Percentiles rank a stretch among this genome's conserved stretches.
phyloP scores from a whole-genome alignment of 2,113 vertebrate species.

The Microtus richardsoni region DNA sequence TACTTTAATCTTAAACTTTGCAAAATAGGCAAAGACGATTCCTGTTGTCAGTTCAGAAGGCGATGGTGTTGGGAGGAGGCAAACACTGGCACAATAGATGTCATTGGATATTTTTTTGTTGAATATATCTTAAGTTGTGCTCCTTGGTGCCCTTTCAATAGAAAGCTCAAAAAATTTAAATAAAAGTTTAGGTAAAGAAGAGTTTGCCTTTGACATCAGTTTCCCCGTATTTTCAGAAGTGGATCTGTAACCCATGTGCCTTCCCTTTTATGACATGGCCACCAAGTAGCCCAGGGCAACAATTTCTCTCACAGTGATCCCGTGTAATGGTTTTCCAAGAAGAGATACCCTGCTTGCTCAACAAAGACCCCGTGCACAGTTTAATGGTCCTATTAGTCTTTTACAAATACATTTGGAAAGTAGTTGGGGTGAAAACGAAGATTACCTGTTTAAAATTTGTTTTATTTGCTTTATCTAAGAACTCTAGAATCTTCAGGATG shows the following conservation, averaged over 20 bases:
- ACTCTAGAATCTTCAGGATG: not conserved
- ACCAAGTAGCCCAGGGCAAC: not conserved
- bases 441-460: not conserved
- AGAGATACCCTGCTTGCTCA: not conserved
- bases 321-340: not conserved
- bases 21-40: not conserved
- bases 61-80: not conserved
- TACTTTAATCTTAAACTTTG: not conserved
- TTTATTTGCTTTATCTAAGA: not conserved
- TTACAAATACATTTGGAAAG: conserved; percentile 45
- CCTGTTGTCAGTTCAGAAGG: not conserved
- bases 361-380: not conserved
- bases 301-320: not conserved
- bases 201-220: conserved; percentile 5
- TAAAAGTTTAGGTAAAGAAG: not conserved
- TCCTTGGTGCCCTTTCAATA: not conserved
- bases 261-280: not conserved
- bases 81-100: not conserved
- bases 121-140: not conserved
- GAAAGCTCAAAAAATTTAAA: not conserved
- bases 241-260: not conserved
- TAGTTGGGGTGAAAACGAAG: conserved; percentile 25
- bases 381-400: not conserved
- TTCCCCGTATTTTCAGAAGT: not conserved
- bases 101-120: not conserved